These are phyloP conservation scores for Aphis craccivora DNA, from an alignment of 1,140 invertebrate species.

Conservation along the genomic window DNA sequence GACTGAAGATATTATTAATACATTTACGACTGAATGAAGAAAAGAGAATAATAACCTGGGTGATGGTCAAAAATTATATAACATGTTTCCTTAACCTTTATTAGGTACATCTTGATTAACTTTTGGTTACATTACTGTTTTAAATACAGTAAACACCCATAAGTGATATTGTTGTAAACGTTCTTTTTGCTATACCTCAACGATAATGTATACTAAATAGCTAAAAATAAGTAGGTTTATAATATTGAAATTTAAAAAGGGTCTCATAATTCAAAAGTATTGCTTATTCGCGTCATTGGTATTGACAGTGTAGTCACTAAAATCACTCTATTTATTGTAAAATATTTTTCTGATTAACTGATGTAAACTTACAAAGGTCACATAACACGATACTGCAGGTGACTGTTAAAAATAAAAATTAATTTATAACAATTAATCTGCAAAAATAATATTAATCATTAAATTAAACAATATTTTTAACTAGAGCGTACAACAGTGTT, in stretches of 20 bases:
- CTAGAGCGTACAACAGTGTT: no score
- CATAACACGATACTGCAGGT: background rate
- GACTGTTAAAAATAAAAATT: background rate
- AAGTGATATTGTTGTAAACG: no score
- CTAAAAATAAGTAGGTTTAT: background rate
- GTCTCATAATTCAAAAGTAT: background rate
- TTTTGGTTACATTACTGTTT: no score
- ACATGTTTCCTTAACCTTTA: no score
- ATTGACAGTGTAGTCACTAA: background rate
- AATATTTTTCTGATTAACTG: background rate
- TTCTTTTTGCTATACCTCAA: background rate
- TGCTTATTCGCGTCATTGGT: background rate
- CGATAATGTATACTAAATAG: background rate
- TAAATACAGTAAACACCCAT: no score
- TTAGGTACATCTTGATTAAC: no score
- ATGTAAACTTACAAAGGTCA: background rate
- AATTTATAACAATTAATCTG: background rate
- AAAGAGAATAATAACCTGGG: no score
- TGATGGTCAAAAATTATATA: no score
- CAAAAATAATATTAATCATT: background rate
- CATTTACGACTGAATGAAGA: no score
- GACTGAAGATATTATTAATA: no score
- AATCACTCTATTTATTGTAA: background rate
- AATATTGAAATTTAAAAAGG: background rate
- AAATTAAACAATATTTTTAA: background rate